phyloP scores from a whole-genome alignment of 2,888 invertebrate genomes.

The Neoscelio sp. region DNA sequence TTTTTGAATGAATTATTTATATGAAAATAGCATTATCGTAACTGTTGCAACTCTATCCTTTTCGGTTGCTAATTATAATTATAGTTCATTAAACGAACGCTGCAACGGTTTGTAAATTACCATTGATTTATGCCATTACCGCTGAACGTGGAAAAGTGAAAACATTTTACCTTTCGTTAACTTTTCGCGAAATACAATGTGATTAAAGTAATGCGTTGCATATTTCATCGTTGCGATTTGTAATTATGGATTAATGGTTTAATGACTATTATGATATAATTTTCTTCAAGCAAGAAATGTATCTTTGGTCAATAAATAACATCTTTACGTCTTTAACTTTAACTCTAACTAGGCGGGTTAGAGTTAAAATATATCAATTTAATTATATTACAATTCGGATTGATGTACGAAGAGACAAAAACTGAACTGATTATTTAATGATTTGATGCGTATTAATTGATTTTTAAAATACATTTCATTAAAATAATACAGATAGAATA shows the following conservation, averaged over 20 bases:
- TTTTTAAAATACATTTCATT: too few relatives aligned
- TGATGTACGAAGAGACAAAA: too few relatives aligned
- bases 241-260: slow-evolving; percentile 17
- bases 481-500: too few relatives aligned
- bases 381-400: slow-evolving; percentile 22
- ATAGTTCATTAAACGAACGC: slow-evolving; percentile 4
- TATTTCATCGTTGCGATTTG: slow-evolving; percentile 1
- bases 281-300: slow-evolving; percentile 27
- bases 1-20: too few relatives aligned
- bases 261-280: slow-evolving; percentile 19
- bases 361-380: slow-evolving; percentile 37
- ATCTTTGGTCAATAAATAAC: slow-evolving; percentile 5
- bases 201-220: slow-evolving; percentile 11
- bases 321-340: slow-evolving; percentile 37
- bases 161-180: slow-evolving; percentile 11
- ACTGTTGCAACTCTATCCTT: neutral
- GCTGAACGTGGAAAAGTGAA: neutral
- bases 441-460: too few relatives aligned
- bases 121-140: slow-evolving; percentile 7
- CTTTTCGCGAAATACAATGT: slow-evolving; percentile 7
- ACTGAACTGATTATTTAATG: slow-evolving; percentile 1
- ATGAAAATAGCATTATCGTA: neutral
- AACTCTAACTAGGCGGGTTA: slow-evolving; percentile 22
- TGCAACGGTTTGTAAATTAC: slow-evolving; percentile 6
- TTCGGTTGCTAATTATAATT: slow-evolving; percentile 7